These are phyloP conservation scores for Furcula furcula DNA, from an alignment of 2,888 invertebrate genomes.

Conservation along the genomic window DNA sequence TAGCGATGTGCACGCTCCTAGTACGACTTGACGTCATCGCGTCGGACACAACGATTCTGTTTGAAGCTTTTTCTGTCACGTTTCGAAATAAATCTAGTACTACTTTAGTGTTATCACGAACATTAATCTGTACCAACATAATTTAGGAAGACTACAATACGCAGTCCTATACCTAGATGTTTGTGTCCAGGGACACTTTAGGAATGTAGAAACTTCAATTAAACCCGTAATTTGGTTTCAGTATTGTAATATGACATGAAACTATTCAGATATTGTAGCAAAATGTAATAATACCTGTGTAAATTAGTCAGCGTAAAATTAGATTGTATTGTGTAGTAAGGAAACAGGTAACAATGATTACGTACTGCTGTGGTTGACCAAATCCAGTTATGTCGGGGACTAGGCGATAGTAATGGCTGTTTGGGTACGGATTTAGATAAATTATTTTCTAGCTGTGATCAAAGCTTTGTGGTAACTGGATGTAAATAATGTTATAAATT, in stretches of 20 bases:
- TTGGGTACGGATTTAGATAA: constrained; percentile 9
- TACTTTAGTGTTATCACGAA: too few relatives aligned
- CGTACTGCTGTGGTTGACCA: constrained; percentile 35
- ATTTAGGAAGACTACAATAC: too few relatives aligned
- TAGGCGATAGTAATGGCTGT: constrained; percentile 11
- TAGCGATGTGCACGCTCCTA: constrained; percentile 29
- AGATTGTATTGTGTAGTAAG: constrained; percentile 37
- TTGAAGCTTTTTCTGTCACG: constrained; percentile 3
- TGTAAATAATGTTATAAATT: too few relatives aligned
- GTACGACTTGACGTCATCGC: constrained; percentile 14
- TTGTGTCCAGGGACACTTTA: too few relatives aligned
- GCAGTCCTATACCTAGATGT: too few relatives aligned
- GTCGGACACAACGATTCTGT: constrained; percentile 8
- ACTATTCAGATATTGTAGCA: constrained; percentile 18
- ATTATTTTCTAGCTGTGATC: too few relatives aligned
- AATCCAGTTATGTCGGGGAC: constrained; percentile 23
- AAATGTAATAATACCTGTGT: constrained; percentile 25
- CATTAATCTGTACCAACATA: too few relatives aligned
- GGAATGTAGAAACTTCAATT: too few relatives aligned
- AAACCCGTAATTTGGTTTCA: too few relatives aligned
- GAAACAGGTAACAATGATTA: constrained; percentile 38
- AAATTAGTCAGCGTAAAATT: constrained; percentile 38
- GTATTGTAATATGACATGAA: constrained; percentile 4
- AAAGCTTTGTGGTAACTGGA: too few relatives aligned
- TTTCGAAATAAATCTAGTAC: constrained; percentile 4